Base-by-base conservation (phyloP, 2,888 invertebrate species). In the Agrypnus murinus region DNA sequence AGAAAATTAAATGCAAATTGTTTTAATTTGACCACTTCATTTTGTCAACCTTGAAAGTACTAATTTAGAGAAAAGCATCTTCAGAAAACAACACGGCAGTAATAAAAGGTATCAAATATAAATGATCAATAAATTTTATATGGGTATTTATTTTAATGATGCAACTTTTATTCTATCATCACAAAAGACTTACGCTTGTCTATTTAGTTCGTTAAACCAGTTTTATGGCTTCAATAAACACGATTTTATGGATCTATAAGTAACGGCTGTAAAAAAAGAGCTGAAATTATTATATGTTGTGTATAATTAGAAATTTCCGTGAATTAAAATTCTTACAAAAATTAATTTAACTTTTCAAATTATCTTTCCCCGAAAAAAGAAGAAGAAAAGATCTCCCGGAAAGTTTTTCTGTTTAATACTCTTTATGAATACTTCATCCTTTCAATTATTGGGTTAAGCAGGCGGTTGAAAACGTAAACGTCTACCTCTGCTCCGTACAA, bases 401-500 rank as follows among this genome's bases (percentile, higher is more conserved):
- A n/a, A 8, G 17, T 17, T 45, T n/a, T 43, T 48, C 19, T 19
- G n/a, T 53, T 36, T 32, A 53, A 53, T 53, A 32, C 8, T 25
- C 53, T 9, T 58, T 40, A 58, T 58, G 58, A 58, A 45, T 43
- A 60, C 60, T 45, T 25, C 43, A 63, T 50, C 40, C 53, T 40
- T 53, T 65, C 55, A 65, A 65, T 65, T 65, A 53, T 53, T 15
- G 43, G 31, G 64, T 48, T 48, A 63, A 63, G 36, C 50, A 50
- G 63, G 50, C 17, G 50, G 36, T 31, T 15, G 31, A 19, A 50
- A 31, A 45, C 43, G 43, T 53, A 40, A 65, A 62, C 34, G 62
- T 46, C 64, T 32, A 40, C 63, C 50, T 55, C 50, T 53, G 55
- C 36, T 43, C 55, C 15, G 14, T 34, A 5, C 43, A 53, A 53